These are phyloP conservation scores for Aleiodes alternator DNA, from an alignment of 2,888 invertebrate species.

Conservation along the genomic window DNA sequence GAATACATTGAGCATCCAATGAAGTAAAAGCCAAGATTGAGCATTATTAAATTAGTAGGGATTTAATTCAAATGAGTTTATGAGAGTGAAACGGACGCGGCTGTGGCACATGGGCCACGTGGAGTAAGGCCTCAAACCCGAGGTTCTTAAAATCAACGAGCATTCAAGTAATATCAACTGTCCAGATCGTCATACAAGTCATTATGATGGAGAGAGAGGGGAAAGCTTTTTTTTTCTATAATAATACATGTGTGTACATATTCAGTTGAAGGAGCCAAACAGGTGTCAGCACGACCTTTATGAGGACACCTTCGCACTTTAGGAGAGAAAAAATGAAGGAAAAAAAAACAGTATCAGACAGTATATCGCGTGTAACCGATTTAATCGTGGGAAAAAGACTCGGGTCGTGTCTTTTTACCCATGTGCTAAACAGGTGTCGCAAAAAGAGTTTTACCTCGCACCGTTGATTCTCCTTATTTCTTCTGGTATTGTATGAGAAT, in stretches of 20 bases:
- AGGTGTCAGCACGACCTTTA: constrained; percentile 54
- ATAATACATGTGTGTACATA: not conserved
- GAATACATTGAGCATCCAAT: constrained; percentile 8
- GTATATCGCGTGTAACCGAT: constrained; percentile 60
- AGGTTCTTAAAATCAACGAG: not conserved
- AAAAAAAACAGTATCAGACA: constrained; percentile 5
- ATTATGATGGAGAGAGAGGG: not conserved
- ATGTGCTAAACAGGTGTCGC: constrained; percentile 65
- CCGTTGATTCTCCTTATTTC: constrained; percentile 57
- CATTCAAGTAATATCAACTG: constrained; percentile 1
- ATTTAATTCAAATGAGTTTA: not conserved
- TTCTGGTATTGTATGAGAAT: constrained; percentile 23
- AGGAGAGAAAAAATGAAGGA: no score
- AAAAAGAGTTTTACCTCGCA: constrained; percentile 62
- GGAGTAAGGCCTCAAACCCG: not conserved
- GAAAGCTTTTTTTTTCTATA: not conserved
- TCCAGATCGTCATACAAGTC: constrained; percentile 1
- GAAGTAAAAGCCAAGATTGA: not conserved
- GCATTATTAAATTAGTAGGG: constrained; percentile 5
- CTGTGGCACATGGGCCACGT: not conserved
- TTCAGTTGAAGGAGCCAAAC: constrained; percentile 32
- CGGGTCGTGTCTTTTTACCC: constrained; percentile 8
- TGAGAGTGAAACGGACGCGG: not conserved
- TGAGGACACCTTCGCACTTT: constrained; percentile 42
- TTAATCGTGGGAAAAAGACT: constrained; percentile 71